Evolutionary conservation across 2,113 vertebrate species (phyloP).

Genomic region (Danionella cerebrum): DNA sequence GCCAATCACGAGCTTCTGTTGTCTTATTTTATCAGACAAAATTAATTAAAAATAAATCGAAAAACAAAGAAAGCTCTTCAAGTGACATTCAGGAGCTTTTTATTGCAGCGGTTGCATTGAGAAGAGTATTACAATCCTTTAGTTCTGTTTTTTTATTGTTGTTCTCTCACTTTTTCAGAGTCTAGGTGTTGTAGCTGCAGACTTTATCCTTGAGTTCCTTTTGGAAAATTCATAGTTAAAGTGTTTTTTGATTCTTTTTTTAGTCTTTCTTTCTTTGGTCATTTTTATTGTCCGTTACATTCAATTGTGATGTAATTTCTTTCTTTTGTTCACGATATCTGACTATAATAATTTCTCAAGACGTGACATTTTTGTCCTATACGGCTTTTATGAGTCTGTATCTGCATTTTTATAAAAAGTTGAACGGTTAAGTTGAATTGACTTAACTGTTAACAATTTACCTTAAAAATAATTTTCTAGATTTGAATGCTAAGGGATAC

Average conservation of each 20-base stretch:
- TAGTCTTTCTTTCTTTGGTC: no score
- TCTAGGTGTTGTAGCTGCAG: neutral
- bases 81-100: neutral
- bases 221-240: neutral
- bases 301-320: no score
- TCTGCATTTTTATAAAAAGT: no score
- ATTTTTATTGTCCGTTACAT: no score
- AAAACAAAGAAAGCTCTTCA: neutral
- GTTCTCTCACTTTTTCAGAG: neutral
- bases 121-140: neutral
- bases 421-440: no score
- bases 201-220: neutral
- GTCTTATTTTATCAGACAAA: neutral
- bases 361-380: no score
- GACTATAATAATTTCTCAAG: no score
- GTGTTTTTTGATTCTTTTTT: neutral
- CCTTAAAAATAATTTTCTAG: no score
- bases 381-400: no score
- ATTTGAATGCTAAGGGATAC: no score
- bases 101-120: neutral
- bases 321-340: no score
- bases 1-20: neutral
- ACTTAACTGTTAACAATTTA: no score
- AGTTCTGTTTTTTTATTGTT: neutral
- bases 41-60: neutral